Conservation (phyloP, 2,888 invertebrate genomes). For the Drosophila lutescens region DNA sequence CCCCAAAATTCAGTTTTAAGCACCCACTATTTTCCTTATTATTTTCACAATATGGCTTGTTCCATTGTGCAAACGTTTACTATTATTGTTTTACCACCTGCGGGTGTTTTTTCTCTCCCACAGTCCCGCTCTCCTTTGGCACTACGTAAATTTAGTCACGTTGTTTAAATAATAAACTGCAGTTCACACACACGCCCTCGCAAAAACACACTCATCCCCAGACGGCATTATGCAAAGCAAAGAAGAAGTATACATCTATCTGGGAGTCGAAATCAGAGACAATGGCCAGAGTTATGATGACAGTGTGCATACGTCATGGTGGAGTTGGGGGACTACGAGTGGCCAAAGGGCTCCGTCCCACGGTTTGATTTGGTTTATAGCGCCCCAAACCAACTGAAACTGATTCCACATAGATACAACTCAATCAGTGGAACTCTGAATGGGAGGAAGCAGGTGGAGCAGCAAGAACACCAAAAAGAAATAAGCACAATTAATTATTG, state of each 20-base stretch:
- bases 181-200: conserved; percentile 39
- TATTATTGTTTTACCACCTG: conserved; percentile 73
- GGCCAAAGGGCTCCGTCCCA: conserved; percentile 27
- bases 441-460: conserved; percentile 38
- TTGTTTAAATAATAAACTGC: conserved; percentile 79
- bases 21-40: neutral
- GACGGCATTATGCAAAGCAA: conserved; percentile 64
- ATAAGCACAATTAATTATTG: conserved; percentile 72
- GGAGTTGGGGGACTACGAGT: conserved; percentile 1
- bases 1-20: neutral
- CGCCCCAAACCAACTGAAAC: conserved; percentile 48
- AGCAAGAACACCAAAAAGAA: conserved; percentile 43
- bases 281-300: conserved; percentile 67
- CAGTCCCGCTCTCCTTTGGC: conserved; percentile 35
- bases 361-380: conserved; percentile 38
- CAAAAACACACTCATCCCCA: conserved; percentile 15
- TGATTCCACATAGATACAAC: conserved; percentile 67
- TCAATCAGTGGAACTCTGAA: conserved; percentile 55
- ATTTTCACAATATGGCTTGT: neutral
- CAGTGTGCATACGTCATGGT: conserved; percentile 68
- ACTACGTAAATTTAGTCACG: conserved; percentile 76
- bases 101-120: conserved; percentile 48
- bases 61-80: conserved; percentile 35
- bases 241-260: conserved; percentile 25
- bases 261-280: conserved; percentile 59